phyloP scores from a whole-genome alignment of 1,140 invertebrate species.

The Caenorhabditis remanei region DNA sequence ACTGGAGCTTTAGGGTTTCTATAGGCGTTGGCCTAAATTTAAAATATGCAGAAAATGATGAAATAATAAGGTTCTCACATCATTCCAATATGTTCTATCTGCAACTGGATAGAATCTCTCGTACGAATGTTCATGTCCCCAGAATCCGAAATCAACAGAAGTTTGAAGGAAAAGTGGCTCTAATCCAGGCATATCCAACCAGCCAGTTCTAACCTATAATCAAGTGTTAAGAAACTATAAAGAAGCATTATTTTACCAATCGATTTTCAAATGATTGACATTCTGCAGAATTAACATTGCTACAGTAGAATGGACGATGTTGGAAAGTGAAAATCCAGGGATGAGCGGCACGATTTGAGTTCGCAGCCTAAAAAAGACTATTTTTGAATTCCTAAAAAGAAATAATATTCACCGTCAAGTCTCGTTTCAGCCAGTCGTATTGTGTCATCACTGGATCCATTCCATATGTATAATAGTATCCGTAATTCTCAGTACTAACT shows the following conservation, averaged over 20 bases:
- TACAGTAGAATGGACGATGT: slow-evolving; percentile 96
- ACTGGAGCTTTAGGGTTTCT: slow-evolving; percentile 88
- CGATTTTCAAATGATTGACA: slow-evolving; percentile 84
- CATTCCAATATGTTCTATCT: slow-evolving; percentile 57
- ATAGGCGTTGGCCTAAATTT: slow-evolving; percentile 85
- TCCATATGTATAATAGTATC: slow-evolving; percentile 87
- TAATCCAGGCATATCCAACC: slow-evolving; percentile 80
- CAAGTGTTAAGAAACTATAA: neutral
- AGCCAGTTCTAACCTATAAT: slow-evolving; percentile 69
- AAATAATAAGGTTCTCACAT: slow-evolving; percentile 81
- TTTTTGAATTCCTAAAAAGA: neutral
- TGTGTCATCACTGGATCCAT: slow-evolving; percentile 87
- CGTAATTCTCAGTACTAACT: slow-evolving; percentile 94
- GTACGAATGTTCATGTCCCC: slow-evolving; percentile 96
- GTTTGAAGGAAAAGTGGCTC: slow-evolving; percentile 88
- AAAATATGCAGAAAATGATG: slow-evolving; percentile 88
- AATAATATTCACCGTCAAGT: slow-evolving; percentile 81
- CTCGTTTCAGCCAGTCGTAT: slow-evolving; percentile 88
- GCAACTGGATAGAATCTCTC: slow-evolving; percentile 85
- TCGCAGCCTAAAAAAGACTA: slow-evolving; percentile 71
- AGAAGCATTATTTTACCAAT: slow-evolving; percentile 61
- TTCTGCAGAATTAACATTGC: slow-evolving; percentile 88
- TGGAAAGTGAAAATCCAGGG: slow-evolving; percentile 94
- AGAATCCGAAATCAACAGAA: slow-evolving; percentile 91
- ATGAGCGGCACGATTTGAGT: slow-evolving; percentile 82